Evolutionary conservation across 2,113 vertebrate genomes (phyloP), one percentile per base, ranked within the genome.

Genomic region (Hirundichthys speculiger): DNA sequence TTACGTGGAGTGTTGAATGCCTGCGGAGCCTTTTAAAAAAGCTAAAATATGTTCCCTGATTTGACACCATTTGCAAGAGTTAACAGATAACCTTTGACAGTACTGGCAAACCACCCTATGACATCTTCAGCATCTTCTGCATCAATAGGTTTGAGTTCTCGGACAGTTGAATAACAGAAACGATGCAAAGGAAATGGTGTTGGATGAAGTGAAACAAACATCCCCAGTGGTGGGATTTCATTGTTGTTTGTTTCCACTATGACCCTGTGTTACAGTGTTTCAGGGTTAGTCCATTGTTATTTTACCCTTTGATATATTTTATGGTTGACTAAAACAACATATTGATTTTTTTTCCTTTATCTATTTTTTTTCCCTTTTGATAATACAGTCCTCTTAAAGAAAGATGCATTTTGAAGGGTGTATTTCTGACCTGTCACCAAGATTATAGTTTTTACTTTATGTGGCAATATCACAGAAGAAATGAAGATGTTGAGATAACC

Each of bases 11-110:
- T 52, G 30, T n/a, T 21, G 10, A 40, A 38, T 53, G 66, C 73
- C 74, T 34, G 68, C 27, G 77, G 86, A 79, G 57, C 66, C 19
- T 67, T 10, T 25, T 62, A 77, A 73, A 76, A 87, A 80, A 86
- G 73, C 48, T 60, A 76, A 91, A 93, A 90, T 83, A 82, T 84
- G 79, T 76, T 73, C 90, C 69, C 72, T 45, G 47, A 73, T 89
- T 91, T 89, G 88, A 92, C 89, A 90, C 87, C 87, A 88, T 92
- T 91, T 92, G 80, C 81, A 51, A 86, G 81, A 86, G 89, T 90
- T 92, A 89, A 90, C 83, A 75, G 63, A 45, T 80, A 60, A 88
- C 89, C 87, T 86, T 80, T 73, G 86, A 81, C 89, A 86, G 73
- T 30, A 43, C 56, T 73, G 59, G 76, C 56, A 70, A 75, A 79